Percentiles rank a stretch among this genome's conserved stretches.
Conservation (phyloP, 2,113 vertebrate genomes). For the Pseudopipra pipra region DNA sequence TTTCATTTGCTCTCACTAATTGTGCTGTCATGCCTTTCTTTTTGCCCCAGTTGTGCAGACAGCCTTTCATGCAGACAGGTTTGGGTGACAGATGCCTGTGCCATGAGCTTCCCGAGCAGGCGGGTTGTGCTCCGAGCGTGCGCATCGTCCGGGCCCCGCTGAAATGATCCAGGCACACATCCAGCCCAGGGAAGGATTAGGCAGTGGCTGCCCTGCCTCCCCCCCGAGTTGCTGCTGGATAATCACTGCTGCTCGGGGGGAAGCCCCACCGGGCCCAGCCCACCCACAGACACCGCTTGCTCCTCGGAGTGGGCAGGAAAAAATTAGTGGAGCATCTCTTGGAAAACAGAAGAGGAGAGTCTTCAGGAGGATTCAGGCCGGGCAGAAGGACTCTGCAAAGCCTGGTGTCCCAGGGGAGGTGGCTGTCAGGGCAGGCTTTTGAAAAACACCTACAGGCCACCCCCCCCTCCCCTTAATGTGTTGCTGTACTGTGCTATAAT, state of each 20-base stretch:
- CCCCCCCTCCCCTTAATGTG: not conserved
- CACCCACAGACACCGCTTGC: not conserved
- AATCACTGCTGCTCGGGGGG: not conserved
- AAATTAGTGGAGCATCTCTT: not conserved
- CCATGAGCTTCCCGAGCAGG: not conserved
- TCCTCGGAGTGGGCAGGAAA: not conserved
- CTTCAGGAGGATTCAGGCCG: not conserved
- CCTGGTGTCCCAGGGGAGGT: not conserved
- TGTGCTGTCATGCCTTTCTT: constrained; percentile 61
- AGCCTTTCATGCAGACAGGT: constrained; percentile 51
- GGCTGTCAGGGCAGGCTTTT: not conserved
- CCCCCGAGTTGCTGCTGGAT: not conserved
- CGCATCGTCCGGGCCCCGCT: not conserved
- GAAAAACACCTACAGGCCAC: not conserved
- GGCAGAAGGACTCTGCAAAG: not conserved
- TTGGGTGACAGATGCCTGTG: constrained; percentile 38
- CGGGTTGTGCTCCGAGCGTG: not conserved
- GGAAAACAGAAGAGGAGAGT: not conserved
- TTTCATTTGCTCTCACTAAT: constrained; percentile 60
- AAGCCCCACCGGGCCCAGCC: not conserved
- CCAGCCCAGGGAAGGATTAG: not conserved
- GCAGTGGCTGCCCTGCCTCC: not conserved
- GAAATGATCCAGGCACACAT: not conserved
- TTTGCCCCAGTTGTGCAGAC: constrained; percentile 18
- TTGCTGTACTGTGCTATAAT: not conserved